These are phyloP conservation scores for Ochlodes sylvanus DNA, from an alignment of 2,888 invertebrate genomes.

Conservation along the genomic window DNA sequence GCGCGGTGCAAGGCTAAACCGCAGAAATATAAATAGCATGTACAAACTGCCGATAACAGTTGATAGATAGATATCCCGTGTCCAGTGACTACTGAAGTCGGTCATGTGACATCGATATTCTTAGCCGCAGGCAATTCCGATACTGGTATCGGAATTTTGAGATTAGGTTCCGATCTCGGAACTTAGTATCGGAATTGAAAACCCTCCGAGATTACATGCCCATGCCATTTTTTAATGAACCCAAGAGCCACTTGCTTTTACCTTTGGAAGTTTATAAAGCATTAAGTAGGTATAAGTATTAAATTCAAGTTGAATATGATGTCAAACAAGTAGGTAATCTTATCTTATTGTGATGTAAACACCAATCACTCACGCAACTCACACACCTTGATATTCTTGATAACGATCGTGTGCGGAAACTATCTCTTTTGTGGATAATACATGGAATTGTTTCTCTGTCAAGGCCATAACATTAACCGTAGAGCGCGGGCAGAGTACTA, in stretches of 20 bases:
- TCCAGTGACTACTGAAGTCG: conserved; percentile 8
- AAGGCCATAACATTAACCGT: background rate
- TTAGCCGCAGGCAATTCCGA: background rate
- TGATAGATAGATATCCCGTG: no score
- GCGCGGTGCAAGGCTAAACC: conserved; percentile 5
- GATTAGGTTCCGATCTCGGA: no score
- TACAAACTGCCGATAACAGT: conserved; percentile 4
- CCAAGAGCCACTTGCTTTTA: no score
- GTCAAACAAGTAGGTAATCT: background rate
- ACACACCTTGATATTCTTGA: background rate
- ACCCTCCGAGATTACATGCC: no score
- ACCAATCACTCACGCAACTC: background rate
- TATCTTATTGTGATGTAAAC: conserved; percentile 1
- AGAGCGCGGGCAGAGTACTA: no score
- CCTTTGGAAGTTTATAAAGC: background rate
- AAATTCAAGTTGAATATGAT: background rate
- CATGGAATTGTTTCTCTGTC: background rate
- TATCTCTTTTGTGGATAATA: no score
- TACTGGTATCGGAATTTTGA: no score
- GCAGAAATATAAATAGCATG: conserved; percentile 8
- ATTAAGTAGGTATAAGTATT: no score
- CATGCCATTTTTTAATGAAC: no score
- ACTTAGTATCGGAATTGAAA: no score
- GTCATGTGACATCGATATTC: conserved; percentile 12
- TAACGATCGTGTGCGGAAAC: no score